Percentiles rank a stretch among this genome's conserved stretches.
phyloP scores from a whole-genome alignment of 2,888 invertebrate species.

The Xanthorhoe designata region DNA sequence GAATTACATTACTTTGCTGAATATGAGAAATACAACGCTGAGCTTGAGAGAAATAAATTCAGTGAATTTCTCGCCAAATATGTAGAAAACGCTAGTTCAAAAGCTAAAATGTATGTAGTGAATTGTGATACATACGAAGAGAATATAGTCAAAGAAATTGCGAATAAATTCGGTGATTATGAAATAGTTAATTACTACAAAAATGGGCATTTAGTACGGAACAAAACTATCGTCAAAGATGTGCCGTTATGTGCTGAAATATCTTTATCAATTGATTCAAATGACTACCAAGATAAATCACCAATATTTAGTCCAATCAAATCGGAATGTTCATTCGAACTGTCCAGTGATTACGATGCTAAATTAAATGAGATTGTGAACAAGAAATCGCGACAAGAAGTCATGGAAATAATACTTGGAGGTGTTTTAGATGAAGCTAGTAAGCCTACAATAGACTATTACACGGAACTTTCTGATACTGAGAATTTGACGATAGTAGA shows the following conservation, averaged over 20 bases:
- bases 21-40: conserved; percentile 69
- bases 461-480: conserved; percentile 58
- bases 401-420: conserved; percentile 83
- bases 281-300: conserved; percentile 43
- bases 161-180: conserved; percentile 61
- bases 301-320: conserved; percentile 72
- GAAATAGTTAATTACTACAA: conserved; percentile 72
- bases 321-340: conserved; percentile 78
- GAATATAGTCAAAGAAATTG: conserved; percentile 66
- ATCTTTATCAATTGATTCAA: conserved; percentile 62
- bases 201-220: conserved; percentile 68
- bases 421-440: conserved; percentile 61
- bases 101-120: conserved; percentile 68
- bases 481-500: conserved; percentile 40
- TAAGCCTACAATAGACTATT: conserved; percentile 73
- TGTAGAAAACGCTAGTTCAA: conserved; percentile 45
- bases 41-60: conserved; percentile 65
- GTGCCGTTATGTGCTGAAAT: conserved; percentile 67
- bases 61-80: conserved; percentile 63
- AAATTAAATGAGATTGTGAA: conserved; percentile 79
- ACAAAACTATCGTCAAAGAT: conserved; percentile 66
- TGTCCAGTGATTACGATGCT: conserved; percentile 75
- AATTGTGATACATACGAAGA: conserved; percentile 76
- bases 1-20: conserved; percentile 66
- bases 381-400: conserved; percentile 76